Base-by-base conservation (phyloP, 2,888 invertebrate species). In the Diarsia dahlii region DNA sequence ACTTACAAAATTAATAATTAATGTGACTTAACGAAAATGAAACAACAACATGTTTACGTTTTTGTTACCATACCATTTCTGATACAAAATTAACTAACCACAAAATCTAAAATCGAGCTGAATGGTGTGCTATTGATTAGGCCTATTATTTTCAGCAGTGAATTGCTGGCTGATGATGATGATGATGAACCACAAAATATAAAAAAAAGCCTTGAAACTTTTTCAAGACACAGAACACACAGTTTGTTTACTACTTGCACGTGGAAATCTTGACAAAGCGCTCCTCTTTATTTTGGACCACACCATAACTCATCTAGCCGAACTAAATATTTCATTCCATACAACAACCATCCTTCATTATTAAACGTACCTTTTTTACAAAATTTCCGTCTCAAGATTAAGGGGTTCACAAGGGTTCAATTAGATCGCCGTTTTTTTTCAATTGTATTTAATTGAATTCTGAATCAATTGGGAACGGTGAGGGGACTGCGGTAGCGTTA, bases 241-340 rank as follows among this genome's bases (percentile, higher is more conserved):
- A 8, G n/a, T 15, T 64, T 64, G 15, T 18, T 28, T 18, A 23
- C 28, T 18, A 23, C 10, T 23, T 64, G 4, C 45, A 46, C 64
- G n/a, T 23, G 18, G 15, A 45, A 15, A 9, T 45, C 62, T 23
- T 10, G 4, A n/a, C 23, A 23, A 48, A 71, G 2, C 56, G 5
- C 2, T 5, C 0, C 0, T 18, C 77, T 87, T 71, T 66, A 78
- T 64, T 71, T 78, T 76, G 9, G 0, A 66, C 87, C 76, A 65
- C 39, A 67, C 52, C 65, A 66, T 82, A 88, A 87, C 69, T 88
- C 82, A 76, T 84, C 81, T 71, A 65, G 46, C 69, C 13, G 13
- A 74, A 80, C 87, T 87, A 73, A 88, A 88, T 88, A 85, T 84
- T 88, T 81, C 76, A 86, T 79, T 48, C 63, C 76, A 80, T 64